Conservation (phyloP, 2,888 invertebrate genomes). For the Ceratothoa steindachneri region DNA sequence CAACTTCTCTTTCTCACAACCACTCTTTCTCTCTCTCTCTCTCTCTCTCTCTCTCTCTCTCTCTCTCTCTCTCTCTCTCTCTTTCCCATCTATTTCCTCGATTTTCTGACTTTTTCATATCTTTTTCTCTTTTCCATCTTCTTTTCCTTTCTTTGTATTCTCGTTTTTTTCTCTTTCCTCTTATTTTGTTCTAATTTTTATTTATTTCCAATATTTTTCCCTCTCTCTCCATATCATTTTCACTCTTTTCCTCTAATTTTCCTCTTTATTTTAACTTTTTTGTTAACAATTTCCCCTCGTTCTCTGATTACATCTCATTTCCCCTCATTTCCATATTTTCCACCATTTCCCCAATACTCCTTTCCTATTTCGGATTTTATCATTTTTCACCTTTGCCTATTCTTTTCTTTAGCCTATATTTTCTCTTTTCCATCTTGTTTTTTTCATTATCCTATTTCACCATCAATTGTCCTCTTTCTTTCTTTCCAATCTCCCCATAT, state of each 20-base stretch:
- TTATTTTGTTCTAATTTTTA: background rate
- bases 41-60: constrained; percentile 16
- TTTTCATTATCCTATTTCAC: too few relatives aligned
- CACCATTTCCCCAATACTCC: too few relatives aligned
- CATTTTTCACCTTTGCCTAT: too few relatives aligned
- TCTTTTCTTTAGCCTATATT: too few relatives aligned
- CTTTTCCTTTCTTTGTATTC: background rate
- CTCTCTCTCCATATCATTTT: background rate
- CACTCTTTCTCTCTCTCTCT: constrained; percentile 9
- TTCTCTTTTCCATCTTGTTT: too few relatives aligned
- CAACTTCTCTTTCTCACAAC: constrained; percentile 6
- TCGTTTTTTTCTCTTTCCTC: background rate
- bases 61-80: background rate
- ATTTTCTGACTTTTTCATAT: background rate
- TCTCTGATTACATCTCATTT: too few relatives aligned
- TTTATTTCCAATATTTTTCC: background rate
- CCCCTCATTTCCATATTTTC: too few relatives aligned
- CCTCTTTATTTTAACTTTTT: too few relatives aligned
- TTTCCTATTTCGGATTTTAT: too few relatives aligned
- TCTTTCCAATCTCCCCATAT: too few relatives aligned
- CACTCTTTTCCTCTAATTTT: background rate
- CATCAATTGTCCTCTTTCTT: too few relatives aligned
- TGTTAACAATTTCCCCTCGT: too few relatives aligned
- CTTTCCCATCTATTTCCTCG: background rate
- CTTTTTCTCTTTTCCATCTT: background rate